phyloP scores from a whole-genome alignment of 2,888 invertebrate species.

The Dromius quadrimaculatus region DNA sequence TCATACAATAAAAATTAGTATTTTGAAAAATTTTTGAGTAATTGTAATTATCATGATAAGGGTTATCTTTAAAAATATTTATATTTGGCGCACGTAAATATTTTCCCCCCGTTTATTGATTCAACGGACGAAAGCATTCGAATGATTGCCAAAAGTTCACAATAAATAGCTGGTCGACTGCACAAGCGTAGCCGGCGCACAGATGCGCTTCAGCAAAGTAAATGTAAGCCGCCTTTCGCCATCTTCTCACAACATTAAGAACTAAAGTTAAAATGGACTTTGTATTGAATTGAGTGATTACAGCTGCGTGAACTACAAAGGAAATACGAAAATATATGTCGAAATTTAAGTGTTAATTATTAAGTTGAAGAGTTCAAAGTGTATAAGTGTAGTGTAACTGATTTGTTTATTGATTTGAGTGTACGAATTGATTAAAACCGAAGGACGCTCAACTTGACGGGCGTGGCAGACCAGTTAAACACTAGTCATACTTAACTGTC shows the following conservation, averaged over 20 bases:
- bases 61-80: conserved; percentile 19
- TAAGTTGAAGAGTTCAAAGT: conserved; percentile 9
- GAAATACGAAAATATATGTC: conserved; percentile 45
- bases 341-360: conserved; percentile 38
- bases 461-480: conserved; percentile 66
- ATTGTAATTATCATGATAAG: conserved; percentile 23
- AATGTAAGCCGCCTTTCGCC: conserved; percentile 40
- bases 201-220: conserved; percentile 41
- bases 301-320: conserved; percentile 50
- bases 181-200: conserved; percentile 39
- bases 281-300: conserved; percentile 45
- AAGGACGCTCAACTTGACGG: conserved; percentile 61
- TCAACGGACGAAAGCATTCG: conserved; percentile 40
- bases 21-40: too few species aligned
- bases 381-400: conserved; percentile 14
- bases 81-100: conserved; percentile 44
- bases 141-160: conserved; percentile 12
- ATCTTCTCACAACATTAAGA: conserved; percentile 40
- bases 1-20: too few species aligned
- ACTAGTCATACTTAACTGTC: conserved; percentile 62
- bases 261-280: conserved; percentile 49
- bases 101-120: conserved; percentile 42
- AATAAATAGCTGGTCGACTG: conserved; percentile 39
- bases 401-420: conserved; percentile 44
- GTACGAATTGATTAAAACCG: conserved; percentile 53